A percentile compares a stretch with the other conserved stretches of the same genome.
phyloP scores from a whole-genome alignment of 2,797 vertebrate species.

The Malurus splendens region DNA sequence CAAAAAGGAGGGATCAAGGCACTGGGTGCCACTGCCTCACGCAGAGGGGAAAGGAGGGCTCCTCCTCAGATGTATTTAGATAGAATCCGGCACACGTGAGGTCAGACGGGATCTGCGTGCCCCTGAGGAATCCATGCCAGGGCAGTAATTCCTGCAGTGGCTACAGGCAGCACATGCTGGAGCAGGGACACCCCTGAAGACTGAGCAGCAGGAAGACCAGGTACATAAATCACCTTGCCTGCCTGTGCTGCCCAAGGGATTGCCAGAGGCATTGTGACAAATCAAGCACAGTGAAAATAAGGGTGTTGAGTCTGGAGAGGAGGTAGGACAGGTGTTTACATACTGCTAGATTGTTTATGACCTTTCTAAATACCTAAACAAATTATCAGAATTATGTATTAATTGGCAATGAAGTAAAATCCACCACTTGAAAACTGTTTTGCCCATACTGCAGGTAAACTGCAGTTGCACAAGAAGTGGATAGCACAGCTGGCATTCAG shows the following conservation, averaged over 20 bases:
- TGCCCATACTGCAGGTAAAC: not conserved
- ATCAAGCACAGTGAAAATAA: not conserved
- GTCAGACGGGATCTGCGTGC: rapidly evolving
- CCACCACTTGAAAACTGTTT: not conserved
- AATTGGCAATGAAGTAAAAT: not conserved
- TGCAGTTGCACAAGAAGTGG: not conserved
- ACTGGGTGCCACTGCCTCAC: rapidly evolving
- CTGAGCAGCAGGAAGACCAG: not conserved
- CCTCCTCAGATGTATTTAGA: not conserved
- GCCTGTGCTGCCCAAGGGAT: not conserved
- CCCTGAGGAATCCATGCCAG: not conserved
- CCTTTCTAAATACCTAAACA: not conserved
- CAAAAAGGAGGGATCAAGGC: not conserved
- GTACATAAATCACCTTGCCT: not conserved
- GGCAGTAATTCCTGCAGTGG: not conserved
- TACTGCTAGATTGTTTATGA: not conserved
- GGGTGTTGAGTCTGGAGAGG: not conserved
- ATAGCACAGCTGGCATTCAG: not conserved
- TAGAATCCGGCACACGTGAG: not conserved
- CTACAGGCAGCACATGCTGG: rapidly evolving
- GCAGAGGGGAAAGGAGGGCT: not conserved
- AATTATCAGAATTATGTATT: not conserved
- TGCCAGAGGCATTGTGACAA: not conserved
- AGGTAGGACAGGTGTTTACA: not conserved
- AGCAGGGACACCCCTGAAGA: not conserved